Evolutionary conservation across 2,113 vertebrate genomes (phyloP), one percentile per base, ranked within the genome.

Genomic region (Antigone vipio): DNA sequence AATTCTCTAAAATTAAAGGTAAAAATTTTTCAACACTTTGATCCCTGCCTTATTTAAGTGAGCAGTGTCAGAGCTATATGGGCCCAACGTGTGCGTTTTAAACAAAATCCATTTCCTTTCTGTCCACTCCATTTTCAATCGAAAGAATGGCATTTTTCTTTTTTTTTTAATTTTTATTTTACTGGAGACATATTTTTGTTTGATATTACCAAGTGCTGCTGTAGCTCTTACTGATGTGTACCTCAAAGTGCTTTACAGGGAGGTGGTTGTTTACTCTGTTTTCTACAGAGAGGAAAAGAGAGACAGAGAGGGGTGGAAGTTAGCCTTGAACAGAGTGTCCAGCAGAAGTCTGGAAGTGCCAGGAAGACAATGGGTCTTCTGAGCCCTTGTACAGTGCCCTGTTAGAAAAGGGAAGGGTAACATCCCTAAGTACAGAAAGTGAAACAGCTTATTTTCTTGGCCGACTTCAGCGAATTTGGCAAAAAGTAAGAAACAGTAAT

Each of bases 1-100:
- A 99, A 99, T 95, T 98, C 99, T 60, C 98, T 99, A 59, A 99
- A 99, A 76, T 97, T 99, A 42, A 99, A 99, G 98, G 99, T 99
- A 99, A 97, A 72, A 73, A 29, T 21, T 55, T 2, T n/a, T 42
- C 29, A 32, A 67, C n/a, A 15, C 26, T 50, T 79, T 49, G 15
- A 42, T 75, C 63, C 19, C 24, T 56, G 58, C 45, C 38, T n/a
- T 38, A 12, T 60, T 56, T 40, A 66, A 76, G 35, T 56, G 50
- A 64, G 13, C 34, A 40, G 20, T 18, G 21, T 85, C 35, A 85
- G 68, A 58, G 44, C 7, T 58, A 11, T 20, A 9, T 11, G 18
- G 24, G 22, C 29, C 24, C 34, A 21, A 10, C 35, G 14, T 6
- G 5, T 68, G 24, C 44, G 11, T 35, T 3, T 60, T 71, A 68